phyloP scores from a whole-genome alignment of 2,888 invertebrate species.

The Invenusta paracnida region DNA sequence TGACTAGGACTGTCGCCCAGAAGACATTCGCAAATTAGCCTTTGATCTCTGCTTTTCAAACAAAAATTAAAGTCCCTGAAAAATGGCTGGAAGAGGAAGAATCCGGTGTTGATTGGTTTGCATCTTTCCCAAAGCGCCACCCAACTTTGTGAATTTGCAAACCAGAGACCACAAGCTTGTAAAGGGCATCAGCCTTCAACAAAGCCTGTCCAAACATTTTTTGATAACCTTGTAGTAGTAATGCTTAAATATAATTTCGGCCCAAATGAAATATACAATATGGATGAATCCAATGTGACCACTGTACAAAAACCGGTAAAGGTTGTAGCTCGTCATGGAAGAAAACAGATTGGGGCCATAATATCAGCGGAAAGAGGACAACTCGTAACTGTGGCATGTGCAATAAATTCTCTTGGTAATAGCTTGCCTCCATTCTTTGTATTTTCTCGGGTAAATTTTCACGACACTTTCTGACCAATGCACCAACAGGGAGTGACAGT shows the following conservation, averaged over 20 bases:
- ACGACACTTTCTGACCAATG: neutral
- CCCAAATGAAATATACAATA: neutral
- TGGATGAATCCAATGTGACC: neutral
- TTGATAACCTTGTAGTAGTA: neutral
- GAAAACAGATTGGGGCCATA: neutral
- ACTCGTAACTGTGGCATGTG: neutral
- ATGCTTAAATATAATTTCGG: neutral
- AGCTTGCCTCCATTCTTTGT: neutral
- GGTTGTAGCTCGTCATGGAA: neutral
- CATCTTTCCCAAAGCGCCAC: neutral
- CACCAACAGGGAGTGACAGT: neutral
- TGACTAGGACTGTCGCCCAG: neutral
- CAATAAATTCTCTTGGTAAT: neutral
- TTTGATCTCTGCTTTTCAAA: neutral
- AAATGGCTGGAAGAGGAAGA: neutral
- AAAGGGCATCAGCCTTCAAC: neutral
- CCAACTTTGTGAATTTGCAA: neutral
- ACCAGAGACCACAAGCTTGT: neutral
- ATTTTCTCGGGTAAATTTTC: neutral
- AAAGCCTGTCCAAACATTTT: neutral
- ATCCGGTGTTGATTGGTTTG: neutral
- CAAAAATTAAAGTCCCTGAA: neutral
- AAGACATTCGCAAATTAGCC: neutral
- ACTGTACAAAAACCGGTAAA: neutral
- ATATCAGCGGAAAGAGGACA: neutral